Evolutionary conservation across 2,888 invertebrate species (phyloP).

Genomic region (Erynnis tages): DNA sequence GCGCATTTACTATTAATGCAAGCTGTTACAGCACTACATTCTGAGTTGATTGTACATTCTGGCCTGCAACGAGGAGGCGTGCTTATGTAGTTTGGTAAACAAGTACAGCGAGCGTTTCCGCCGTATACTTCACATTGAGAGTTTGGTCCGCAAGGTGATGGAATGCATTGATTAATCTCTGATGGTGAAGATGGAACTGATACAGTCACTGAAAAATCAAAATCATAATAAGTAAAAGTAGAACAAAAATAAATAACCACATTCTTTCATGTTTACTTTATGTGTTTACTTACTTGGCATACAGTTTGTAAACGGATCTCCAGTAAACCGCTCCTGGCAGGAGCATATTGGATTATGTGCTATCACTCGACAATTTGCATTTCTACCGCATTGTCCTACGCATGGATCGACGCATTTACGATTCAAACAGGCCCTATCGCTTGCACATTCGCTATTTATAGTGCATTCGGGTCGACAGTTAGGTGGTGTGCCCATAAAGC

Average conservation of each 20-base stretch:
- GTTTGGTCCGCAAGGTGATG: slow-evolving; percentile 90
- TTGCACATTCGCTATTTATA: slow-evolving; percentile 89
- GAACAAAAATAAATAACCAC: slow-evolving; percentile 1
- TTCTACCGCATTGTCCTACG: slow-evolving; percentile 88
- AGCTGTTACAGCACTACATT: slow-evolving; percentile 85
- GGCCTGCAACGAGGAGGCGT: slow-evolving; percentile 89
- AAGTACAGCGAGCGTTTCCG: slow-evolving; percentile 86
- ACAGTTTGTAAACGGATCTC: slow-evolving; percentile 87
- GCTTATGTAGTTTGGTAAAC: slow-evolving; percentile 86
- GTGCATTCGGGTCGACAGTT: slow-evolving; percentile 91
- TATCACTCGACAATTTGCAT: slow-evolving; percentile 89
- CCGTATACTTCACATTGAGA: slow-evolving; percentile 86
- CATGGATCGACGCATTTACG: slow-evolving; percentile 91
- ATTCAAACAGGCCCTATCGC: slow-evolving; percentile 88
- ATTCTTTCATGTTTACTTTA: not conserved
- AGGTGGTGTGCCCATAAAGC: slow-evolving; percentile 89
- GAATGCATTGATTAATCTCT: slow-evolving; percentile 83
- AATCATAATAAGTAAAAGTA: not conserved
- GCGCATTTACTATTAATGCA: slow-evolving; percentile 87
- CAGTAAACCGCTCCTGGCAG: slow-evolving; percentile 86
- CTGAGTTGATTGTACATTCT: slow-evolving; percentile 87
- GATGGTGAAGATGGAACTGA: slow-evolving; percentile 47
- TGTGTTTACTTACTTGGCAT: slow-evolving; percentile 65
- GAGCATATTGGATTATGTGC: slow-evolving; percentile 92
- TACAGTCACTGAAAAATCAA: slow-evolving; percentile 47